phyloP scores from a whole-genome alignment of 2,888 invertebrate species.

The Caenorhabditis sp. region DNA sequence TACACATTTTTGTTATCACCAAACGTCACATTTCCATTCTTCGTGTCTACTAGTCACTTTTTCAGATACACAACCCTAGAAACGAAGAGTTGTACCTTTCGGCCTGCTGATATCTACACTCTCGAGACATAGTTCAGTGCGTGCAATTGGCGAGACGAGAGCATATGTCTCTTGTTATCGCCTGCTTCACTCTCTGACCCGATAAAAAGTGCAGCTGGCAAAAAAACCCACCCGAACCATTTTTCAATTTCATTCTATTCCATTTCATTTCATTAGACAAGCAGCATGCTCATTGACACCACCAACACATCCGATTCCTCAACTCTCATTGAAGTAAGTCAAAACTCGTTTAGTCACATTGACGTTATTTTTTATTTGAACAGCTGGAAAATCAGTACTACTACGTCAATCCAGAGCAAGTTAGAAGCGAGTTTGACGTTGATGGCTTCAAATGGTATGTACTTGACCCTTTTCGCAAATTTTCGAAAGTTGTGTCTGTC shows the following conservation, averaged over 20 bases:
- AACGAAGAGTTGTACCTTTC: not conserved
- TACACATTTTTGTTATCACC: conserved; percentile 34
- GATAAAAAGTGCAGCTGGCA: conserved; percentile 56
- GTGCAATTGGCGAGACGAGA: not conserved
- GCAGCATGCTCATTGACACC: conserved; percentile 51
- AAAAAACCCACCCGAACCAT: conserved; percentile 5
- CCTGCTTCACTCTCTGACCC: conserved; percentile 39
- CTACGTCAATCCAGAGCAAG: conserved; percentile 52
- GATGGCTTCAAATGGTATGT: conserved; percentile 59
- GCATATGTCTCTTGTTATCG: conserved; percentile 40
- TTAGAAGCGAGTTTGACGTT: conserved; percentile 37
- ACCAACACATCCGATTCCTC: conserved; percentile 47
- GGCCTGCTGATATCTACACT: not conserved
- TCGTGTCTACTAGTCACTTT: conserved; percentile 9
- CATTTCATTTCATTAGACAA: conserved; percentile 11
- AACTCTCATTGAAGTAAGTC: conserved; percentile 48
- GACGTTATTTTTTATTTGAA: conserved; percentile 5
- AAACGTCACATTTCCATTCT: not conserved
- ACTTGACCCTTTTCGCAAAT: too few species aligned
- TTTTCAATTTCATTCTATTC: conserved; percentile 11
- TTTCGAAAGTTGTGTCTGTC: not conserved
- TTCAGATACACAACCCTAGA: conserved; percentile 1
- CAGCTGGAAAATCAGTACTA: conserved; percentile 57
- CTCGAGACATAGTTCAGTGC: conserved; percentile 1
- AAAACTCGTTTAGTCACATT: not conserved